Evolutionary conservation across 1,140 invertebrate species (phyloP).

Genomic region (Laodelphax striatellus): DNA sequence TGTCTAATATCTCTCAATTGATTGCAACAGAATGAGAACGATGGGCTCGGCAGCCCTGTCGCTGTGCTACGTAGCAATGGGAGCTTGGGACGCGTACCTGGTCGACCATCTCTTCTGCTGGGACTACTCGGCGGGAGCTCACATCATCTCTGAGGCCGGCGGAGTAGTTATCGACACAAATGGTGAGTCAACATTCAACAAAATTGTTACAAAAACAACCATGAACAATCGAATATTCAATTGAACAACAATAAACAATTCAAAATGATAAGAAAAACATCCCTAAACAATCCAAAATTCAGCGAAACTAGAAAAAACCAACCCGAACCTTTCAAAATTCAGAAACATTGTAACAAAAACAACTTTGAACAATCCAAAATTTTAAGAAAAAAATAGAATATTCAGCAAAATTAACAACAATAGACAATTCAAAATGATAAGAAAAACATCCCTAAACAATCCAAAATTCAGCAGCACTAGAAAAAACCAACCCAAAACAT

Average conservation of each 20-base stretch:
- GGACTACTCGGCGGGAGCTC: constrained; percentile 78
- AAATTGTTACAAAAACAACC: not conserved
- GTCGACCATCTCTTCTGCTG: constrained; percentile 85
- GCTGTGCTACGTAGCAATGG: constrained; percentile 82
- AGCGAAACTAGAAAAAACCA: no score
- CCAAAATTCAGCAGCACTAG: no score
- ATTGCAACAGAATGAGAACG: constrained; percentile 49
- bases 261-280: not conserved
- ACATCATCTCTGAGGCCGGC: constrained; percentile 86
- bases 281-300: not conserved
- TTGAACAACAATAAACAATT: not conserved
- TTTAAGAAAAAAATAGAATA: no score
- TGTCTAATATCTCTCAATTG: no score
- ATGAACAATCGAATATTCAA: not conserved
- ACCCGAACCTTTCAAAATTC: not conserved
- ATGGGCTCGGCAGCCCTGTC: constrained; percentile 86
- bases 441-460: no score
- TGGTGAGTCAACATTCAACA: constrained; percentile 33
- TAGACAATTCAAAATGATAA: no score
- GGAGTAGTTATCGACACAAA: constrained; percentile 77
- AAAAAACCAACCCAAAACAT: not conserved
- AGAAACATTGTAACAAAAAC: not conserved
- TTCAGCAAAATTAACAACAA: not conserved
- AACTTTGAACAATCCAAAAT: not conserved
- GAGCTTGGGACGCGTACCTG: constrained; percentile 76